Evolutionary conservation across 2,113 vertebrate species (phyloP).

Genomic region (Oryzias javanicus): DNA sequence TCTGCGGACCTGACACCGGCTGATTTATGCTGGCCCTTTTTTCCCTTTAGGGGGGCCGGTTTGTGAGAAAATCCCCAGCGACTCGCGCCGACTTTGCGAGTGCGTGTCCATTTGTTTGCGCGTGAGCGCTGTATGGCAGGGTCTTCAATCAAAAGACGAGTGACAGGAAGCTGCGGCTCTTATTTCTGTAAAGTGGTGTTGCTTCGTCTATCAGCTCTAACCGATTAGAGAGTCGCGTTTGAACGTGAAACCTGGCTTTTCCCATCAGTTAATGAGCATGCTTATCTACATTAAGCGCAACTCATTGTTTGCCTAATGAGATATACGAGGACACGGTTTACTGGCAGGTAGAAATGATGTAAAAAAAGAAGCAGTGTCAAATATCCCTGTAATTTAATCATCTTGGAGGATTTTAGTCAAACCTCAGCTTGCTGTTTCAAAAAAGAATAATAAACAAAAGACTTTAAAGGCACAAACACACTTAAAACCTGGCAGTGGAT

Average conservation of each 20-base stretch:
- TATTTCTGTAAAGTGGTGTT: conserved; percentile 30
- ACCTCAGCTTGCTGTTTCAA: conserved; percentile 6
- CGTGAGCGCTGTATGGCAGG: conserved; percentile 15
- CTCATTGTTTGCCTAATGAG: too few relatives aligned
- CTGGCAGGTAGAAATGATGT: too few relatives aligned
- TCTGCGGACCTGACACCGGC: conserved; percentile 68
- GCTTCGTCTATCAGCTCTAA: conserved; percentile 23
- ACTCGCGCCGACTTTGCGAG: conserved; percentile 58
- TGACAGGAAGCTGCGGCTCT: conserved; percentile 43
- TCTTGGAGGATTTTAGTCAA: conserved; percentile 6
- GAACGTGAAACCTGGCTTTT: too few relatives aligned
- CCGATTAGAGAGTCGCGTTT: too few relatives aligned
- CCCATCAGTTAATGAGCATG: too few relatives aligned
- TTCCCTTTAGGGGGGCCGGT: conserved; percentile 64
- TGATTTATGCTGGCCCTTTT: conserved; percentile 65
- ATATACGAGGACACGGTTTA: too few relatives aligned
- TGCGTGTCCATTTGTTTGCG: conserved; percentile 49
- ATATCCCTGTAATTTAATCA: conserved; percentile 7
- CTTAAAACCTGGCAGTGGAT: conserved; percentile 9
- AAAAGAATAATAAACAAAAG: conserved; percentile 4
- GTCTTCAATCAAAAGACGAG: conserved; percentile 50
- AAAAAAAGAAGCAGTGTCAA: not conserved
- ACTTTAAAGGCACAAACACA: not conserved
- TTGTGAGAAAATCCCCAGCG: conserved; percentile 63
- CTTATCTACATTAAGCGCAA: too few relatives aligned